Evolutionary conservation across 2,113 vertebrate species (phyloP), one percentile per base, ranked within the genome.

Genomic region (Sitta europaea): DNA sequence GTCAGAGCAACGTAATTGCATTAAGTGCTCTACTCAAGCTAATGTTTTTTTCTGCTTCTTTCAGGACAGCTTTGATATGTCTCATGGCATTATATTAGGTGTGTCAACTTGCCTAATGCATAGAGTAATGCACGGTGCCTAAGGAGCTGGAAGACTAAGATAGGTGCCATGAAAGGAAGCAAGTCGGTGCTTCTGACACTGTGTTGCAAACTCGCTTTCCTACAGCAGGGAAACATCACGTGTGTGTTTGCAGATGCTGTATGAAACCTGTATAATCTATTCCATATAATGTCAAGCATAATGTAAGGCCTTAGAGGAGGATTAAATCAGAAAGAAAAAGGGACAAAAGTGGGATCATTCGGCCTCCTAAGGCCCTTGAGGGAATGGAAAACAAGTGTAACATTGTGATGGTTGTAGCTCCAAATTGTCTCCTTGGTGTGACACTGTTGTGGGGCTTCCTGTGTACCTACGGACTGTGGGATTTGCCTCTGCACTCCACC

Each of bases 21-120:
- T 92, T 91, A 91, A 75, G 73, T 87, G 70, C 80, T 95, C 59
- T 74, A 47, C 77, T 94, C 80, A 78, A 78, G 77, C 92, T 96
- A 42, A 77, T 77, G n/a, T 87, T 89, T 86, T 54, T 77, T 95
- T 77, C 90, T 93, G 62, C 82, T 43, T 68, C 43, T 75, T 63
- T n/a, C 62, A 59, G 62, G 73, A 66, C 77, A 85, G 75, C 79
- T 91, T 91, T 83, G 89, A 61, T 95, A 65, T 62, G 65, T 74
- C 89, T 91, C 76, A 80, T 84, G 55, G 51, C 77, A 58, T 91
- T 80, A 59, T 55, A 66, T 92, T 42, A 94, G 92, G 84, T 81
- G 77, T 74, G 65, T 85, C 92, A 51, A 14, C 73, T 86, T 89
- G 80, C 80, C 73, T 89, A 81, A 92, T 73, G 89, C 59, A 29